A percentile compares a stretch with the other conserved stretches of the same genome.
phyloP scores from a whole-genome alignment of 2,113 vertebrate genomes.

The Poeciliopsis retropinna region DNA sequence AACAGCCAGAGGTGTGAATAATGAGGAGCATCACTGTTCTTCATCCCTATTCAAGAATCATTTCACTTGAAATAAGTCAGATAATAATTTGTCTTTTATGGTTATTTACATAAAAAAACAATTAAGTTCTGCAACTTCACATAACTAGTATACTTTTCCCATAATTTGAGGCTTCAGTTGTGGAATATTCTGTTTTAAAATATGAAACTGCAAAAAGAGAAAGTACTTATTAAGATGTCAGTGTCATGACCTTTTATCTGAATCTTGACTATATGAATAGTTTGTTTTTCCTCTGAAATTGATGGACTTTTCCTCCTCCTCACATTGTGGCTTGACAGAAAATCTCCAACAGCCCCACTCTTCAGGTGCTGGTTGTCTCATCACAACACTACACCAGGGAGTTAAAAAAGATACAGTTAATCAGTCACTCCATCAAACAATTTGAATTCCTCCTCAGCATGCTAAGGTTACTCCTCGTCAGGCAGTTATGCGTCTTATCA shows the following conservation, averaged over 20 bases:
- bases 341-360: constrained; percentile 17
- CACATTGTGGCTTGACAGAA: constrained; percentile 14
- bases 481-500: constrained; percentile 65
- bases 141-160: neutral
- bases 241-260: neutral
- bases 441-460: constrained; percentile 47
- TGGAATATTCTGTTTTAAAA: neutral
- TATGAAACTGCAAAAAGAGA: neutral
- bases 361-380: constrained; percentile 35
- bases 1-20: neutral
- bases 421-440: constrained; percentile 62
- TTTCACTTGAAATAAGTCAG: neutral
- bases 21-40: neutral
- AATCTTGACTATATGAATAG: neutral
- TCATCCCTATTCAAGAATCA: neutral
- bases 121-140: neutral
- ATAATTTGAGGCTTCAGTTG: too few species aligned
- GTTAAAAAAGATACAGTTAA: constrained; percentile 41
- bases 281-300: neutral
- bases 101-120: neutral
- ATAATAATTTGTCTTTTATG: neutral
- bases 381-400: constrained; percentile 38
- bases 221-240: neutral
- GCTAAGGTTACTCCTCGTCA: constrained; percentile 57
- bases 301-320: constrained; percentile 14